These are phyloP conservation scores for Drosophila meridionalis DNA, from an alignment of 2,888 invertebrate genomes.

Conservation along the genomic window DNA sequence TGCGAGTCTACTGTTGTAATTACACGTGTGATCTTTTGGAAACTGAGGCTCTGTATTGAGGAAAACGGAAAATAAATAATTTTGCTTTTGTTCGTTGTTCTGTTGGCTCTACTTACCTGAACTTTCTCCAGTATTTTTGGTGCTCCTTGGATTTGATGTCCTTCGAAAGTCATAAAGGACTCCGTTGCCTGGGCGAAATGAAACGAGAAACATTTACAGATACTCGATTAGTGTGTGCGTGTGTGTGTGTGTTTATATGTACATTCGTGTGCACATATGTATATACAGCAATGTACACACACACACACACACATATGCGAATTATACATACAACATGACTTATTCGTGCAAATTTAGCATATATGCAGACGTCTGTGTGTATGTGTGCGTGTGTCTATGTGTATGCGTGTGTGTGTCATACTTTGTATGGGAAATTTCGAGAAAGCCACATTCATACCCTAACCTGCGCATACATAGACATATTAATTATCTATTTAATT, in stretches of 20 bases:
- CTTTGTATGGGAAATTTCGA: conserved; percentile 61
- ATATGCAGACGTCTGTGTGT: conserved; percentile 8
- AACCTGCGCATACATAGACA: neutral
- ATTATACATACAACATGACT: conserved; percentile 17
- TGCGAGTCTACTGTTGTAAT: conserved; percentile 98
- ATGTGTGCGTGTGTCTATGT: neutral
- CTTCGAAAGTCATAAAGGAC: conserved; percentile 98
- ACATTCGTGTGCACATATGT: neutral
- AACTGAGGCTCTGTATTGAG: conserved; percentile 91
- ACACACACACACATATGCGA: neutral
- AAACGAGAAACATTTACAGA: conserved; percentile 15
- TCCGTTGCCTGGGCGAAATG: conserved; percentile 90
- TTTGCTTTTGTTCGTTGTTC: neutral
- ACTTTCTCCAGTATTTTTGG: conserved; percentile 98
- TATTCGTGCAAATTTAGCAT: conserved; percentile 15
- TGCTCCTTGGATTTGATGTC: conserved; percentile 95
- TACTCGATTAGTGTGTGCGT: conserved; percentile 22
- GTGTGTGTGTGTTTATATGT: conserved; percentile 10
- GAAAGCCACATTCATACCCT: conserved; percentile 32
- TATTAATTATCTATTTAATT: neutral
- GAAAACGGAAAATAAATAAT: neutral
- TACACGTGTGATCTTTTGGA: conserved; percentile 96
- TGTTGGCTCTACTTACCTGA: conserved; percentile 88
- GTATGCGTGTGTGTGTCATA: conserved; percentile 54
- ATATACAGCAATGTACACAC: neutral